These are phyloP conservation scores for Ormyrus nitidulus DNA, from an alignment of 2,888 invertebrate species.

Conservation along the genomic window DNA sequence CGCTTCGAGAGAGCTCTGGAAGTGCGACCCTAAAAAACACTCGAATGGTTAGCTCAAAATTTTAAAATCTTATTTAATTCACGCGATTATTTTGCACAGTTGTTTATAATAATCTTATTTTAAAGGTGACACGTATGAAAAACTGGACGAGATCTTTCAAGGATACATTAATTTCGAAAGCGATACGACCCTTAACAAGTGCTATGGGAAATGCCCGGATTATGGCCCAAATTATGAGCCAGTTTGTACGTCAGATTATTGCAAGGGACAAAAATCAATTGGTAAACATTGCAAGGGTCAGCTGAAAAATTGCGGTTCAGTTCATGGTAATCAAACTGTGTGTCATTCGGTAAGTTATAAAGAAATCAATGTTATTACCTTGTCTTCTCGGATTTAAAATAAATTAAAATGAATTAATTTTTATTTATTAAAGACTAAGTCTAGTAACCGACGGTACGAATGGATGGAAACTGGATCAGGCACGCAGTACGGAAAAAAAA, in stretches of 20 bases:
- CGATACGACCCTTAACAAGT: not conserved
- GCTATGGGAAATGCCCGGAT: not conserved
- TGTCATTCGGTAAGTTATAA: slow-evolving; percentile 83
- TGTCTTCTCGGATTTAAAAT: not conserved
- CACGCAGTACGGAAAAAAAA: slow-evolving; percentile 79
- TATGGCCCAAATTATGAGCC: not conserved
- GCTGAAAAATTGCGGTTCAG: not conserved
- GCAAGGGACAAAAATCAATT: not conserved
- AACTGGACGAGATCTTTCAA: slow-evolving; percentile 26
- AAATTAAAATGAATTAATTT: not conserved
- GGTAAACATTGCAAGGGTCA: not conserved
- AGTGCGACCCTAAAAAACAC: slow-evolving; percentile 11
- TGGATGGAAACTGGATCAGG: slow-evolving; percentile 90
- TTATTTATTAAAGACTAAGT: slow-evolving; percentile 59
- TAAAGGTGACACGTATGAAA: not conserved
- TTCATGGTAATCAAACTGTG: slow-evolving; percentile 82
- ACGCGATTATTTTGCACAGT: not conserved
- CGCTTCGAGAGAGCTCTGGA: slow-evolving; percentile 27
- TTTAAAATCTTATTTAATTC: not conserved
- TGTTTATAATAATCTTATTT: not conserved
- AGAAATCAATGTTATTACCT: not conserved
- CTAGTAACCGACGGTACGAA: slow-evolving; percentile 83
- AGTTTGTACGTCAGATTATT: not conserved
- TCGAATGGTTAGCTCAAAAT: slow-evolving; percentile 6
- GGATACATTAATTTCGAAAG: not conserved